phyloP scores from a whole-genome alignment of 2,888 invertebrate species.

The Caenorhabditis doughertyi region DNA sequence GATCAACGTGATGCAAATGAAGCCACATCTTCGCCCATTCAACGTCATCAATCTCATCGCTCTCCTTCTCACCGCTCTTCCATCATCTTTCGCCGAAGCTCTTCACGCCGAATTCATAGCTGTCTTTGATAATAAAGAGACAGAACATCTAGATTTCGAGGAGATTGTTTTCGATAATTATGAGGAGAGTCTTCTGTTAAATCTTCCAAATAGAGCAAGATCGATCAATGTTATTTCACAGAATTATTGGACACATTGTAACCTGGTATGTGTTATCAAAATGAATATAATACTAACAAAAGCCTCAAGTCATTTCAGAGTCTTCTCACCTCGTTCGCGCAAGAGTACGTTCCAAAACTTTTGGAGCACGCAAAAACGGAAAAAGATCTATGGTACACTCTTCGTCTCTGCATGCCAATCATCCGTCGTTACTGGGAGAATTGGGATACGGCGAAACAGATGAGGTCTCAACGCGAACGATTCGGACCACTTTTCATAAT shows the following conservation, averaged over 20 bases:
- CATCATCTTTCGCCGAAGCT: constrained; percentile 60
- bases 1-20: constrained; percentile 62
- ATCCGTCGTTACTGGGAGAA: constrained; percentile 58
- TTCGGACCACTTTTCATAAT: constrained; percentile 48
- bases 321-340: constrained; percentile 43
- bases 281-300: background rate
- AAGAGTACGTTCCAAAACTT: constrained; percentile 26
- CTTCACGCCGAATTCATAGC: constrained; percentile 44
- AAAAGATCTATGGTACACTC: constrained; percentile 68
- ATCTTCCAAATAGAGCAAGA: constrained; percentile 59
- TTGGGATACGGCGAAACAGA: constrained; percentile 38
- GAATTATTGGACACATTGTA: constrained; percentile 69
- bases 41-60: constrained; percentile 78
- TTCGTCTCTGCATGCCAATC: constrained; percentile 60
- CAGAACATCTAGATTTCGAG: constrained; percentile 61
- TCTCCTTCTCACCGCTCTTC: constrained; percentile 78
- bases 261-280: constrained; percentile 30
- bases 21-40: constrained; percentile 72
- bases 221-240: constrained; percentile 64
- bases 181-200: constrained; percentile 60
- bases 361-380: constrained; percentile 59
- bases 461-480: constrained; percentile 14
- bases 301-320: constrained; percentile 8
- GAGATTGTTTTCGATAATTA: constrained; percentile 71
- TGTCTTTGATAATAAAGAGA: constrained; percentile 44